phyloP scores from a whole-genome alignment of 2,888 invertebrate genomes.

The Dryocosmus kuriphilus region DNA sequence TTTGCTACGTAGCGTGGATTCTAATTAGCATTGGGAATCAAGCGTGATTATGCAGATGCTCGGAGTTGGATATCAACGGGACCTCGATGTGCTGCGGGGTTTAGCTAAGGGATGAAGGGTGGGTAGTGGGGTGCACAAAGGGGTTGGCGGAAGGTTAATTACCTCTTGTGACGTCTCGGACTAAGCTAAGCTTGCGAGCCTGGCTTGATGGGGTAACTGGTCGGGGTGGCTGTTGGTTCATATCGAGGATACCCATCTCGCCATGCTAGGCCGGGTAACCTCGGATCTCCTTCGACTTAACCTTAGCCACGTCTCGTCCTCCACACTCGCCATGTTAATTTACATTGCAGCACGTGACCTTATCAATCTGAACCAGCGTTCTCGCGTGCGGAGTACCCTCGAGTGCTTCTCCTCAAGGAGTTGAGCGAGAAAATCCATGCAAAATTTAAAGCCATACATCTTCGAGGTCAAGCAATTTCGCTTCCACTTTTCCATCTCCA shows the following conservation, averaged over 20 bases:
- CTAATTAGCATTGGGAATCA: constrained; percentile 76
- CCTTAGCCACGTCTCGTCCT: constrained; percentile 63
- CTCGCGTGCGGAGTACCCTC: constrained; percentile 40
- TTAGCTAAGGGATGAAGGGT: constrained; percentile 48
- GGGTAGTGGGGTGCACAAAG: constrained; percentile 59
- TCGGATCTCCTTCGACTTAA: constrained; percentile 65
- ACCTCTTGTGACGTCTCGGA: constrained; percentile 73
- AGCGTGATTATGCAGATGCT: constrained; percentile 75
- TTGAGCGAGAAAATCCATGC: constrained; percentile 30
- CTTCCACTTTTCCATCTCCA: background rate
- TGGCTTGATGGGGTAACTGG: constrained; percentile 62
- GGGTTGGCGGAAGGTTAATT: constrained; percentile 74
- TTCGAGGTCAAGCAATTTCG: constrained; percentile 21
- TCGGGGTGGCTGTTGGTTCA: constrained; percentile 58
- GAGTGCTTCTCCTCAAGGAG: constrained; percentile 13
- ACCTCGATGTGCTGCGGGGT: constrained; percentile 49
- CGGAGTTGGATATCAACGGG: constrained; percentile 67
- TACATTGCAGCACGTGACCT: constrained; percentile 63
- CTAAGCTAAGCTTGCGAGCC: constrained; percentile 66
- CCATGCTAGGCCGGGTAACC: constrained; percentile 62
- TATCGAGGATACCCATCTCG: constrained; percentile 64
- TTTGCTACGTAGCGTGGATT: constrained; percentile 69
- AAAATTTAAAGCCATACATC: constrained; percentile 32
- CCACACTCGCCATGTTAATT: constrained; percentile 64
- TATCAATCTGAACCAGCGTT: constrained; percentile 46